These are phyloP conservation scores for Drosophila fungiperda DNA, from an alignment of 2,888 invertebrate genomes.

Conservation along the genomic window DNA sequence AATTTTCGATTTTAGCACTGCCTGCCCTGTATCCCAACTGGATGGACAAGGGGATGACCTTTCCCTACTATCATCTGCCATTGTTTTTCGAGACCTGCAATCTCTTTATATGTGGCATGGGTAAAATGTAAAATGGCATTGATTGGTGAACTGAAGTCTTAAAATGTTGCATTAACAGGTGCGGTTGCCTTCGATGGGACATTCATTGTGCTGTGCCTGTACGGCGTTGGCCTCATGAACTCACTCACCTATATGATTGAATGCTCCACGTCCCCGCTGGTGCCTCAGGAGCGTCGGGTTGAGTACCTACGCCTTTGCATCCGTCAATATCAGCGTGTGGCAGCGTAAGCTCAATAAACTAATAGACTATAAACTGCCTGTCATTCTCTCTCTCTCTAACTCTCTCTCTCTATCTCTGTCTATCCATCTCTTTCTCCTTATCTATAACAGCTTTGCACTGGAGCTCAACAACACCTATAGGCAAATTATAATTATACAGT, in stretches of 20 bases:
- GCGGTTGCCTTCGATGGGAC: constrained; percentile 78
- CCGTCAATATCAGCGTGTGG: constrained; percentile 71
- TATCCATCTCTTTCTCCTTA: not conserved
- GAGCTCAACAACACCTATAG: constrained; percentile 68
- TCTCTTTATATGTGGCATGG: constrained; percentile 60
- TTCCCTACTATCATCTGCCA: constrained; percentile 75
- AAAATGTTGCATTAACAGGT: constrained; percentile 45
- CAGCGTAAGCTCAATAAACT: constrained; percentile 49
- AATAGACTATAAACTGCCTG: not conserved
- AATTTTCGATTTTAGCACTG: constrained; percentile 55
- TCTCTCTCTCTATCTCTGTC: not conserved
- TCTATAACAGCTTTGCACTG: constrained; percentile 61
- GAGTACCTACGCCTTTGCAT: constrained; percentile 77
- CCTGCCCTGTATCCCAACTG: constrained; percentile 75
- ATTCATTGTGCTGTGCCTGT: constrained; percentile 76
- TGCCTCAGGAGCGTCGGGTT: constrained; percentile 70
- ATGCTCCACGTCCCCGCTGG: constrained; percentile 66
- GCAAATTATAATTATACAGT: constrained; percentile 79
- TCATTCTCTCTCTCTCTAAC: not conserved
- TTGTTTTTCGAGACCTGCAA: constrained; percentile 60
- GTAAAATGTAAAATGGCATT: constrained; percentile 51
- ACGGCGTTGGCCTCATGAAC: constrained; percentile 71
- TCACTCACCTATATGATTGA: constrained; percentile 66
- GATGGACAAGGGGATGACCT: constrained; percentile 69
- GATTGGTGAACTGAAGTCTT: constrained; percentile 6